Percentiles rank a stretch among this genome's conserved stretches.
These are phyloP conservation scores for Dryococelus australis DNA, from an alignment of 2,888 invertebrate species.

Conservation along the genomic window DNA sequence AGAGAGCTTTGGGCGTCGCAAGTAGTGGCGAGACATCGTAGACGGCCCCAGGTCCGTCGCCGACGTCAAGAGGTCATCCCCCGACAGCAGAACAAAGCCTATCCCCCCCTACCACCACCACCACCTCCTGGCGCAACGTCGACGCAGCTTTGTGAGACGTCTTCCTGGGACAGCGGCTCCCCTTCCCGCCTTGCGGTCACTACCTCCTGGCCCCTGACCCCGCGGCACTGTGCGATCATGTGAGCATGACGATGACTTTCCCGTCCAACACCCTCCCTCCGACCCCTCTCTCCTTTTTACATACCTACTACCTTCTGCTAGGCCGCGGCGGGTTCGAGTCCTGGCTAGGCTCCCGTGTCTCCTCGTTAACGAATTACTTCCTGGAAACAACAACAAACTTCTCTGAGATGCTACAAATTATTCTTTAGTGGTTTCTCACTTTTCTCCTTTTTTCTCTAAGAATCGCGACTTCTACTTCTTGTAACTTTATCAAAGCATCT, in stretches of 20 bases:
- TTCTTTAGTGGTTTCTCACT: too few relatives aligned
- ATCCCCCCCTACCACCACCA: neutral
- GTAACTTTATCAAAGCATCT: too few relatives aligned
- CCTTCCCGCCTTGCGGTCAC: neutral
- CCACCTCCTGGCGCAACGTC: neutral
- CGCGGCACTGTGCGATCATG: constrained; percentile 8
- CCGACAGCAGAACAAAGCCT: neutral
- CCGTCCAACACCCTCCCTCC: neutral
- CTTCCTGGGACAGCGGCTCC: neutral
- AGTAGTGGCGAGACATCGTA: neutral
- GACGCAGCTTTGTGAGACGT: neutral
- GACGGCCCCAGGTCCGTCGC: neutral
- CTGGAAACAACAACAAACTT: too few relatives aligned
- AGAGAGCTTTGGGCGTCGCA: too few relatives aligned
- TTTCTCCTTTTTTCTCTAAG: too few relatives aligned
- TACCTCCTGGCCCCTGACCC: neutral
- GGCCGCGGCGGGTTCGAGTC: neutral
- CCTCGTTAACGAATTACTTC: too few relatives aligned
- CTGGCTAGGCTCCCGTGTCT: neutral
- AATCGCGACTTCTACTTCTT: too few relatives aligned
- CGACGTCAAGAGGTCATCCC: neutral
- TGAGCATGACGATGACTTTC: neutral
- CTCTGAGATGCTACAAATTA: too few relatives aligned
- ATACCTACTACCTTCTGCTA: neutral
- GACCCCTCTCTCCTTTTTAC: neutral